Evolutionary conservation across 1,140 invertebrate genomes (phyloP).

Genomic region (Trachymyrmex cornetzi): DNA sequence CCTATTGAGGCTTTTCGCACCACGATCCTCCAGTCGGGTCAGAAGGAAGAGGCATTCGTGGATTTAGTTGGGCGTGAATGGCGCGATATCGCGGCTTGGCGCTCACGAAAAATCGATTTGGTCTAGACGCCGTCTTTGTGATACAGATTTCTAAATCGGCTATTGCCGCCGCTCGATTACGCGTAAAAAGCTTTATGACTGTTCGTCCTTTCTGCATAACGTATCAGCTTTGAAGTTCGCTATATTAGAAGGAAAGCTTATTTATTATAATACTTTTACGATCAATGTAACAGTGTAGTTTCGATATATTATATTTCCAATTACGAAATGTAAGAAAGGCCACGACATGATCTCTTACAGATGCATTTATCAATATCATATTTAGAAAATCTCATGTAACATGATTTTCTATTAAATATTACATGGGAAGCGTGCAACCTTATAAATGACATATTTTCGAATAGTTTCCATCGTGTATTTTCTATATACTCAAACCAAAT

Average conservation of each 20-base stretch:
- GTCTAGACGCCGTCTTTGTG: conserved; percentile 57
- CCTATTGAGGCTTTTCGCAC: conserved; percentile 42
- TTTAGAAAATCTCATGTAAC: not conserved
- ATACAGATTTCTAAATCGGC: conserved; percentile 48
- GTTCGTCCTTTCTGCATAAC: not conserved
- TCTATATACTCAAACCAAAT: conserved; percentile 70
- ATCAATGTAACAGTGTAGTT: not conserved
- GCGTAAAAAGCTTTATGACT: conserved; percentile 25
- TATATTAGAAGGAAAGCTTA: not conserved
- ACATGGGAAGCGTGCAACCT: not conserved
- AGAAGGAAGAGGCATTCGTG: conserved; percentile 51
- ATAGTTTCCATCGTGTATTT: conserved; percentile 47
- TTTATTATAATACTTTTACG: conserved; percentile 3
- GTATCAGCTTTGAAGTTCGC: conserved; percentile 1
- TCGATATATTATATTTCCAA: not conserved
- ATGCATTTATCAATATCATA: not conserved
- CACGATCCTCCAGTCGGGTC: conserved; percentile 36
- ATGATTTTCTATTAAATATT: not conserved
- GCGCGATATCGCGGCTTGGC: conserved; percentile 47
- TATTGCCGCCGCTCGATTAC: conserved; percentile 44
- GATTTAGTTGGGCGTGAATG: conserved; percentile 54
- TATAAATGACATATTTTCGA: not conserved
- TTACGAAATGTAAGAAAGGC: not conserved
- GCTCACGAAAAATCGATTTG: conserved; percentile 56
- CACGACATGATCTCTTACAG: not conserved